Evolutionary conservation across 2,888 invertebrate genomes (phyloP).

Genomic region (Epinotia nisella): DNA sequence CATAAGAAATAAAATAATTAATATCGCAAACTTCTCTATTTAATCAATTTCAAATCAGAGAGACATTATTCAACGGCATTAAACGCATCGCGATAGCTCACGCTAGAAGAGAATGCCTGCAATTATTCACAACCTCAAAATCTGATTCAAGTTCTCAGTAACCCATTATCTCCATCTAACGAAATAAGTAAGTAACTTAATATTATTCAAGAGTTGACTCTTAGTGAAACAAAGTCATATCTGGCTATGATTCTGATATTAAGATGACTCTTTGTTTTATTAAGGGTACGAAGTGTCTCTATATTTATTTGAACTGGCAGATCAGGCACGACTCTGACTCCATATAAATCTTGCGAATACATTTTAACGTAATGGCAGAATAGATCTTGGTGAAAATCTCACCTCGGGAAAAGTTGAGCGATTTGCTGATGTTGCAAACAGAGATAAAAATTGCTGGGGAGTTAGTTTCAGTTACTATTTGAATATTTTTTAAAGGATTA

Average conservation of each 20-base stretch:
- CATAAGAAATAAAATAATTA: constrained; percentile 1
- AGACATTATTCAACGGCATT: constrained; percentile 35
- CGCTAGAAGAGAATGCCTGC: constrained; percentile 41
- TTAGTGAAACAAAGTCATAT: constrained; percentile 29
- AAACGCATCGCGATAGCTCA: constrained; percentile 38
- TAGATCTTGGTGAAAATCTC: constrained; percentile 47
- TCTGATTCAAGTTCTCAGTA: constrained; percentile 62
- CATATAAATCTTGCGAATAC: constrained; percentile 68
- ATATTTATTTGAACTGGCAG: constrained; percentile 79
- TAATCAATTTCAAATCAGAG: constrained; percentile 32
- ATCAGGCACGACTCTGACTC: constrained; percentile 79
- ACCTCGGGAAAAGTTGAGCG: constrained; percentile 40
- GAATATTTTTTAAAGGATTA: not conserved
- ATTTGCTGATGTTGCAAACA: constrained; percentile 32
- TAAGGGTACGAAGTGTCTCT: constrained; percentile 73
- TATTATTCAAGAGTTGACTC: constrained; percentile 49
- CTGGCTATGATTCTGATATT: constrained; percentile 20
- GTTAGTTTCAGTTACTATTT: constrained; percentile 7
- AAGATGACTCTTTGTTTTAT: constrained; percentile 29
- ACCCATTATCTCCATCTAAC: constrained; percentile 57
- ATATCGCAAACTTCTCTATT: constrained; percentile 21
- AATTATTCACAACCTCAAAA: constrained; percentile 59
- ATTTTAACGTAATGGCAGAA: constrained; percentile 55
- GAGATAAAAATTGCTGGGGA: constrained; percentile 24
- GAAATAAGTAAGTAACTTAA: constrained; percentile 50